A percentile compares a stretch with the other conserved stretches of the same genome.
Evolutionary conservation across 2,888 invertebrate species (phyloP).

Genomic region (Acanthosepion esculentum): DNA sequence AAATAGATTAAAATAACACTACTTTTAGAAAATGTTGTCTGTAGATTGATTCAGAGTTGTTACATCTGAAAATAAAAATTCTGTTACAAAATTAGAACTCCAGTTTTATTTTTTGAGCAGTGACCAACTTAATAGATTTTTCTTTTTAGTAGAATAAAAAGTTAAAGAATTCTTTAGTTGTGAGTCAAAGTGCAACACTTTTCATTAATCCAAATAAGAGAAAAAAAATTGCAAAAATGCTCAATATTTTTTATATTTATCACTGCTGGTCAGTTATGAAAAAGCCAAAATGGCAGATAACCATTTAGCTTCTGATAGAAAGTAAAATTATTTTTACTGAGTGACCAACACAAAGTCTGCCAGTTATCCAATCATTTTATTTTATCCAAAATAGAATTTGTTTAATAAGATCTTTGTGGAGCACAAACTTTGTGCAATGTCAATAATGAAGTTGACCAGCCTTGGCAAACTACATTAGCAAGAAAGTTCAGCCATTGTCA

Average conservation of each 20-base stretch:
- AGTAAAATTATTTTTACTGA: not conserved
- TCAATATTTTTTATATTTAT: not conserved
- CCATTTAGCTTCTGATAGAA: not conserved
- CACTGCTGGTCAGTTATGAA: not conserved
- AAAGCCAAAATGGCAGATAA: not conserved
- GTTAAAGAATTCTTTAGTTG: not conserved
- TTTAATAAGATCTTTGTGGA: not conserved
- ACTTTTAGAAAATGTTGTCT: too few species aligned
- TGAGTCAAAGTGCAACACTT: not conserved
- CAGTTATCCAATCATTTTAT: not conserved
- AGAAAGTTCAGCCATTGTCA: not conserved
- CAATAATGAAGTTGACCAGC: conserved; percentile 20
- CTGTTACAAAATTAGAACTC: too few species aligned
- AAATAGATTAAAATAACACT: too few species aligned
- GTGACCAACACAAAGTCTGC: not conserved
- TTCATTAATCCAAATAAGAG: not conserved
- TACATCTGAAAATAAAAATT: too few species aligned
- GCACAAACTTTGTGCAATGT: not conserved
- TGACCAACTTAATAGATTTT: not conserved
- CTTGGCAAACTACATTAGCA: not conserved
- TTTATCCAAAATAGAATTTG: not conserved
- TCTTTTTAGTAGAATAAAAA: not conserved
- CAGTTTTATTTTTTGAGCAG: not conserved
- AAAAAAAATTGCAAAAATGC: not conserved
- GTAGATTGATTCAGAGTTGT: too few species aligned